Conservation (phyloP, 2,888 invertebrate species). For the Julus scandinavius region DNA sequence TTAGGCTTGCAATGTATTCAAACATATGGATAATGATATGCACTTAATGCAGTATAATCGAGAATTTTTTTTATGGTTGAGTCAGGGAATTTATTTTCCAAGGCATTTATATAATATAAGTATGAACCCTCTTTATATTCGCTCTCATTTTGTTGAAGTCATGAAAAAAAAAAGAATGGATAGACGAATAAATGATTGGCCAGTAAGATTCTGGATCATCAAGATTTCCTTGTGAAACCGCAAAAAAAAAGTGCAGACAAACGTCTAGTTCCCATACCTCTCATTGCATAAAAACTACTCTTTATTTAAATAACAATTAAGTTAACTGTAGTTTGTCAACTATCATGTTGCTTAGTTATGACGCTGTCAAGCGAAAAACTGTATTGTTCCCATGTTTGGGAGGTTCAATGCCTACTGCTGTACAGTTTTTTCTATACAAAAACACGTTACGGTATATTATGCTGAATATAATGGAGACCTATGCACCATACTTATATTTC, state of each 20-base stretch:
- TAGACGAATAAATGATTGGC: background rate
- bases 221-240: slow-evolving; percentile 1
- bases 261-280: background rate
- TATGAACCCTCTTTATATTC: background rate
- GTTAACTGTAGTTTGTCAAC: background rate
- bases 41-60: background rate
- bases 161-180: background rate
- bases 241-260: background rate
- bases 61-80: background rate
- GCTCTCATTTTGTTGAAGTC: background rate
- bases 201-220: background rate
- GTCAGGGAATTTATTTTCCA: background rate
- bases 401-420: background rate
- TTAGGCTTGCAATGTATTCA: background rate
- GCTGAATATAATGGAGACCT: too few species aligned
- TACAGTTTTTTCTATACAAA: background rate
- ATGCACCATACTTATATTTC: background rate
- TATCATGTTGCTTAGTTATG: background rate
- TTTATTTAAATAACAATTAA: background rate
- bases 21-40: background rate
- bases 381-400: background rate
- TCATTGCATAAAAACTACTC: background rate
- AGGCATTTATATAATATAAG: background rate
- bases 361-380: background rate
- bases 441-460: background rate